These are phyloP conservation scores for Euproctis similis DNA, from an alignment of 2,888 invertebrate genomes.

Conservation along the genomic window DNA sequence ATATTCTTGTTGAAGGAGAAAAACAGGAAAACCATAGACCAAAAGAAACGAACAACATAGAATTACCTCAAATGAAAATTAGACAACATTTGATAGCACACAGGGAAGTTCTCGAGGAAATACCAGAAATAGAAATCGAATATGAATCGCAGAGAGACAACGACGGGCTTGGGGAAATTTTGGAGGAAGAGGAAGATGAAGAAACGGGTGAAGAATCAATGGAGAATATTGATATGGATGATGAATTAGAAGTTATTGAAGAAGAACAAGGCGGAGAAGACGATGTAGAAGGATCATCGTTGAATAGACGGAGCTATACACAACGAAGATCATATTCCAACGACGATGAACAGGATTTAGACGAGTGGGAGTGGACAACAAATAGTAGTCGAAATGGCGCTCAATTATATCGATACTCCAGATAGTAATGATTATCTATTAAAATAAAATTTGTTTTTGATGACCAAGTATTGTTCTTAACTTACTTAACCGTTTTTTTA, in stretches of 20 bases:
- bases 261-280: constrained; percentile 62
- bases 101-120: constrained; percentile 63
- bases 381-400: constrained; percentile 42
- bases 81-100: constrained; percentile 53
- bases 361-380: constrained; percentile 69
- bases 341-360: constrained; percentile 51
- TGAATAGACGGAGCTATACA: constrained; percentile 38
- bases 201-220: constrained; percentile 33
- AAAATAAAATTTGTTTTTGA: too few relatives aligned
- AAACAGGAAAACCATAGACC: constrained; percentile 18
- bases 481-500: too few relatives aligned
- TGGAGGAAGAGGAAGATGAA: constrained; percentile 61
- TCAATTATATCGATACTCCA: constrained; percentile 57
- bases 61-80: constrained; percentile 33
- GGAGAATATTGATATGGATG: constrained; percentile 33
- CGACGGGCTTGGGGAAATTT: constrained; percentile 56
- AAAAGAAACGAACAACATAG: constrained; percentile 31
- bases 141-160: constrained; percentile 57
- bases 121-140: constrained; percentile 60
- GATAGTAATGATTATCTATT: constrained; percentile 44
- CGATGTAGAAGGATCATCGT: constrained; percentile 54
- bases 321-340: constrained; percentile 33
- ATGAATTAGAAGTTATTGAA: constrained; percentile 55
- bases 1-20: constrained; percentile 13
- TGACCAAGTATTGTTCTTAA: too few relatives aligned